Base-by-base conservation (phyloP, 1,140 invertebrate genomes). In the Drosophila albomicans region DNA sequence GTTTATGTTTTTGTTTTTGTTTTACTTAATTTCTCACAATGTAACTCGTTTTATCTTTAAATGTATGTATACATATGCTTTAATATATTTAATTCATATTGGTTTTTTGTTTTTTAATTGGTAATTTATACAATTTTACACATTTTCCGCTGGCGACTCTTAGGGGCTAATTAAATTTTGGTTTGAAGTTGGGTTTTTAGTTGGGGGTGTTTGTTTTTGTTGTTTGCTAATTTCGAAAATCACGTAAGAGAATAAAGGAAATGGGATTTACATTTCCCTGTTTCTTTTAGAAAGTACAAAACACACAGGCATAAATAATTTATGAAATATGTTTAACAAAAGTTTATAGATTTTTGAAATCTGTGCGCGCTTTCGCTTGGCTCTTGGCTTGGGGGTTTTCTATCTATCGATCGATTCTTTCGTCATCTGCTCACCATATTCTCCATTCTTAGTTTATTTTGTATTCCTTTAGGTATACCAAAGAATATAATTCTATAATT, bases 281-380 rank as follows among this genome's bases (percentile, higher is more conserved):
- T 89, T 35, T 89, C 85, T 88, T 88, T 89, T 81, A 88, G 81
- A 88, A 88, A 88, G 80, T 88, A 85, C 81, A 88, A 84, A 88
- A 86, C 85, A 87, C 84, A 84, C 74, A 75, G 74, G 73, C 77
- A 62, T 78, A 80, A 81, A 78, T 78, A 80, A 78, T 63, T 69
- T 75, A 59, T 82, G 73, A 82, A 82, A 80, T 87, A 82, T 82
- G 70, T 88, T 84, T 82, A 88, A 88, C 85, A 88, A 88, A 88
- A 80, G 71, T 88, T 89, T 89, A 89, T 85, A 89, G 85, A 89
- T 89, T 89, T 89, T 89, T 68, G 78, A 89, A 89, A 89, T 89
- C 85, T 89, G 68, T 78, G 82, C 79, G 82, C 78, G 79, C 61
- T 79, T 79, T 78, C 64, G 84, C 84, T 88, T 88, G 85, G 84